Base-by-base conservation (phyloP, 2,113 vertebrate species). In the Chamaea fasciata region DNA sequence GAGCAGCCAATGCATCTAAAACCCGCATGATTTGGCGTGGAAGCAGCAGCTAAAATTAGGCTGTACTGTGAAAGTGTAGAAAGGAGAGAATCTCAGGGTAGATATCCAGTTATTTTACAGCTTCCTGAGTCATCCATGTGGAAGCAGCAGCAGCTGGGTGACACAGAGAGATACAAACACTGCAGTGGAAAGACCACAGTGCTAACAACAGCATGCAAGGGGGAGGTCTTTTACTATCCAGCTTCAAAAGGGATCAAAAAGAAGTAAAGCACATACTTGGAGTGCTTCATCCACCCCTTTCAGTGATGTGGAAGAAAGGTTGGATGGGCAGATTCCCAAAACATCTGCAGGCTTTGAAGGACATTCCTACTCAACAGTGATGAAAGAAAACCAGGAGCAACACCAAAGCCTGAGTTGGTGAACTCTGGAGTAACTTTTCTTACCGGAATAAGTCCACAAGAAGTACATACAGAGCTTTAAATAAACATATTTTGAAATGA, bases 1-100 rank as follows among this genome's bases (percentile, higher is more conserved):
- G 60, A 93, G 22, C 7, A 79, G 17, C 2, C 22, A 56, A 9
- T 21, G 24, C 4, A 19, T 56, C 27, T 59, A 75, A 78, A 90
- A 64, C 18, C n/a, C 0, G 0, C 19, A 52, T 30, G 7, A 31
- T 89, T 81, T 28, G 20, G 35, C 0, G 0, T 55, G 41, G 41
- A 83, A 87, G 24, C 35, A 67, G 55, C 17, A 62, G 15, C 24
- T 81, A 71, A 94, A 95, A 64, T 87, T 46, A 93, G 41, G 5
- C 28, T 57, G 42, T 18, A 52, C n/a, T 41, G 22, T 63, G 60
- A 67, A 93, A 94, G 27, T 39, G 37, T 35, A 79, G 65, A 84
- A 81, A 18, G 8, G 60, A 83, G 49, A 83, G 50, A 74, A 55
- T 77, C 47, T 88, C 26, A 33, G 53, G 37, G 13, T 56, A 55